Evolutionary conservation across 2,797 vertebrate genomes (phyloP).

Genomic region (Epinephelus awoara): DNA sequence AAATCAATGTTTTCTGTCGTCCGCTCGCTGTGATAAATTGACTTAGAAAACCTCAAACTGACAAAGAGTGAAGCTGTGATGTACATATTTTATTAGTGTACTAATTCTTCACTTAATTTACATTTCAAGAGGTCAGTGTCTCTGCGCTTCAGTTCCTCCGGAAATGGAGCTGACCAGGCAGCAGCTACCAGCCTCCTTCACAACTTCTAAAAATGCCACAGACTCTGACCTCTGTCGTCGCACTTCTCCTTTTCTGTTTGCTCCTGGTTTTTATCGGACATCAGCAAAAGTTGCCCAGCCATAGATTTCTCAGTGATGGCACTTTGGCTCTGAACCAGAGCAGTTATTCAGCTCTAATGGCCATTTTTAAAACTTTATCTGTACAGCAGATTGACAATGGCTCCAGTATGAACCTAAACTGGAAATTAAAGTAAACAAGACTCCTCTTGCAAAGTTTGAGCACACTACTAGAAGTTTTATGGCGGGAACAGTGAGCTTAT

Average conservation of each 20-base stretch:
- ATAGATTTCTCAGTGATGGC: constrained; percentile 44
- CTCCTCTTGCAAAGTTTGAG: constrained; percentile 20
- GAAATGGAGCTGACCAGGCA: constrained; percentile 22
- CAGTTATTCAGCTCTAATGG: constrained; percentile 38
- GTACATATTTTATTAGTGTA: not conserved
- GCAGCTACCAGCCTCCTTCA: not conserved
- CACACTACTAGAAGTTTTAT: not conserved
- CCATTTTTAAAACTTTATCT: constrained; percentile 67
- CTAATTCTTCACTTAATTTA: constrained; percentile 12
- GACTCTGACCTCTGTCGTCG: constrained; percentile 37
- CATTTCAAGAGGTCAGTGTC: not conserved
- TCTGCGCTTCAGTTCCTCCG: constrained; percentile 16
- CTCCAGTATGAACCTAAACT: constrained; percentile 48
- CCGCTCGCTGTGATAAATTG: constrained; percentile 43
- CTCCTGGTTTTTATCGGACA: constrained; percentile 57
- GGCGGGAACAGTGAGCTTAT: not conserved
- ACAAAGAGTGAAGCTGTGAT: constrained; percentile 31
- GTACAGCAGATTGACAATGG: constrained; percentile 24
- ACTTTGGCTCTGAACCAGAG: constrained; percentile 49
- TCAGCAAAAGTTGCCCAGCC: constrained; percentile 56
- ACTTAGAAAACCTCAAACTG: constrained; percentile 34
- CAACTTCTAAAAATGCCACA: constrained; percentile 39
- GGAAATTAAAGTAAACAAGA: constrained; percentile 55
- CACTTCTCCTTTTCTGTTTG: constrained; percentile 64
- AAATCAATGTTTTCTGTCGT: constrained; percentile 52